Conservation (phyloP, 2,113 vertebrate genomes). For the Spheniscus mendiculus region DNA sequence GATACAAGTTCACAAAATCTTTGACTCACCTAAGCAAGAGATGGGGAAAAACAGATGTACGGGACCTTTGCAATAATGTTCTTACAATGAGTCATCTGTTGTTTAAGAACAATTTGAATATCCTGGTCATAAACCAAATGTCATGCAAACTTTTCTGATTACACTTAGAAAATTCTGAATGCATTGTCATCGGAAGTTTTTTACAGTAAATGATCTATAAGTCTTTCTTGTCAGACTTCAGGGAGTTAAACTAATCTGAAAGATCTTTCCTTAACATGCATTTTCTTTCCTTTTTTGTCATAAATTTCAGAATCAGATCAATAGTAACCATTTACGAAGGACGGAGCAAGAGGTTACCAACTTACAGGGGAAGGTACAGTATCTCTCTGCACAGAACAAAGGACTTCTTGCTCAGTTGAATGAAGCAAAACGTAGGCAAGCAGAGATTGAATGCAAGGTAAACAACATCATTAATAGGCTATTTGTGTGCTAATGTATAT, state of each 20-base stretch:
- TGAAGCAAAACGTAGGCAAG: slow-evolving; percentile 90
- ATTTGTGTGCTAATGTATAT: not conserved
- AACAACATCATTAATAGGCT: not conserved
- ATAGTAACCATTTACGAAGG: slow-evolving; percentile 90
- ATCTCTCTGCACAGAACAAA: slow-evolving; percentile 89
- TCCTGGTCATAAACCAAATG: not conserved
- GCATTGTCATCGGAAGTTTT: not conserved
- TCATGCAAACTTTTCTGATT: not conserved
- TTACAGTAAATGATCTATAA: not conserved
- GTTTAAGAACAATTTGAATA: not conserved
- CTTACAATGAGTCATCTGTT: not conserved
- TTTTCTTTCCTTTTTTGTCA: not conserved
- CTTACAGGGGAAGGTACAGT: slow-evolving; percentile 83
- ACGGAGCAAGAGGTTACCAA: slow-evolving; percentile 85
- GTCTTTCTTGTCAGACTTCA: not conserved
- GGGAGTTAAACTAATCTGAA: not conserved
- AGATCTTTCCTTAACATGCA: not conserved
- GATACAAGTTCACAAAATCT: not conserved
- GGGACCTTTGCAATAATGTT: not conserved
- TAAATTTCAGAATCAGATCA: slow-evolving; percentile 90
- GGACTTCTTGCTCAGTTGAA: slow-evolving; percentile 84
- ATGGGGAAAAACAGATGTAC: not conserved
- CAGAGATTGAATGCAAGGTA: slow-evolving; percentile 98
- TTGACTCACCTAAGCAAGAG: not conserved
- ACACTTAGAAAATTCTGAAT: not conserved